Evolutionary conservation across 2,888 invertebrate species (phyloP), one percentile per base, ranked within the genome.

Genomic region (Lutraria lutraria): DNA sequence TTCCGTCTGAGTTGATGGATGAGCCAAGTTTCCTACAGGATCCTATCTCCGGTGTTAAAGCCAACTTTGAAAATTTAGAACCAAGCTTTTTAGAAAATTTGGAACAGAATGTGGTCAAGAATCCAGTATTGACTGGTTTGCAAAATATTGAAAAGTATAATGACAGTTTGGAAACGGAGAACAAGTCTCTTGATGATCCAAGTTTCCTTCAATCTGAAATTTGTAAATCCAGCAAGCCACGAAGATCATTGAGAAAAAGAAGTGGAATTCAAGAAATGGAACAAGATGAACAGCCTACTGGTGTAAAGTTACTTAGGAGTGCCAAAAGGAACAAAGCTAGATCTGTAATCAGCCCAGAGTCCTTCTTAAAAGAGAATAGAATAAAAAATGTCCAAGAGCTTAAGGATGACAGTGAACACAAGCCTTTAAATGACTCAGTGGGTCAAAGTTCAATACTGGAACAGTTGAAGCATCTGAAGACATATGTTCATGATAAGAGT

Each of bases 391-490:
- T 91, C n/a, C 81, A 52, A 21, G 34, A 60, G 10, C 31, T 16
- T 52, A 68, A 68, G n/a, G 6, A 76, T 6, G 83, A 79, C 21
- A 53, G 81, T 34, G 56, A 60, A 10, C 53, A 83, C 56, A 88
- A 85, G 43, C 80, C 68, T 29, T 81, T 95, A 31, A 93, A 94
- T 85, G 90, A 92, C 79, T 94, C 95, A 34, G 92, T 94, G 43
- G 94, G 94, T 16, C 94, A 95, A 86, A 92, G 91, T 34, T 85
- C 94, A n/a, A 83, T 95, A 84, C 87, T 95, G 16, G 88, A 91
- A 60, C 95, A 94, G 84, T 88, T 95, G 76, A 88, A 93, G 60
- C 91, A 81, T 43, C 90, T 95, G 13, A 92, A 92, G 54, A 83
- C 92, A n/a, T 91, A 88, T 56, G 88, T 94, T 1, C 90, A 92